Conservation (phyloP, 2,113 vertebrate species). For the Colinus virginianus region DNA sequence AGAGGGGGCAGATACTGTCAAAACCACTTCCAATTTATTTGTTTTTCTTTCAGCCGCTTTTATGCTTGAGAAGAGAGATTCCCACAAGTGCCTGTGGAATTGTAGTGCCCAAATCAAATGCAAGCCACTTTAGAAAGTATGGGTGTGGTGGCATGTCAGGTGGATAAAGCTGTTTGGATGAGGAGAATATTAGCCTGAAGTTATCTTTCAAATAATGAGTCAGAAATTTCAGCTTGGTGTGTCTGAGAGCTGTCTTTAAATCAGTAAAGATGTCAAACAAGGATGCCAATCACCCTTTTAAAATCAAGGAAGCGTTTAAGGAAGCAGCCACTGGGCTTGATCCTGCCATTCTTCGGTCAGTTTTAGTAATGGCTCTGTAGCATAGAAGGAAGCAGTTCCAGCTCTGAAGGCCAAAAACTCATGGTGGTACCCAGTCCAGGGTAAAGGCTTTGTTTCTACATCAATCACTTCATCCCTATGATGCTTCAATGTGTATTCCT, state of each 20-base stretch:
- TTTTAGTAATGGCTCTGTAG: not conserved
- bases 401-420: not conserved
- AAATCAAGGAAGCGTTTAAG: not conserved
- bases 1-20: not conserved
- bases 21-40: not conserved
- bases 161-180: not conserved
- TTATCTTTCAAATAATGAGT: not conserved
- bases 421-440: rapidly evolving
- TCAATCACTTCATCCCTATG: not conserved
- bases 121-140: not conserved
- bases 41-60: not conserved
- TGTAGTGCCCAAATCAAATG: not conserved
- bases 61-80: not conserved
- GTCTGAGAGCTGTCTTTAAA: not conserved
- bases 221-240: not conserved
- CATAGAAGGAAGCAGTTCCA: not conserved
- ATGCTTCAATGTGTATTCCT: not conserved
- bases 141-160: not conserved
- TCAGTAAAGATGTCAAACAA: not conserved
- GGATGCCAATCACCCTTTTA: not conserved
- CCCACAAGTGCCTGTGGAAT: not conserved
- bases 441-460: not conserved
- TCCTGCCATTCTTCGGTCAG: not conserved
- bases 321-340: not conserved
- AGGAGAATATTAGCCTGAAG: not conserved